A percentile compares a stretch with the other conserved stretches of the same genome.
Evolutionary conservation across 30 jellyfish, hydroid and myxozoan genomes (phyloP).

Genomic region (Morbakka virulenta): DNA sequence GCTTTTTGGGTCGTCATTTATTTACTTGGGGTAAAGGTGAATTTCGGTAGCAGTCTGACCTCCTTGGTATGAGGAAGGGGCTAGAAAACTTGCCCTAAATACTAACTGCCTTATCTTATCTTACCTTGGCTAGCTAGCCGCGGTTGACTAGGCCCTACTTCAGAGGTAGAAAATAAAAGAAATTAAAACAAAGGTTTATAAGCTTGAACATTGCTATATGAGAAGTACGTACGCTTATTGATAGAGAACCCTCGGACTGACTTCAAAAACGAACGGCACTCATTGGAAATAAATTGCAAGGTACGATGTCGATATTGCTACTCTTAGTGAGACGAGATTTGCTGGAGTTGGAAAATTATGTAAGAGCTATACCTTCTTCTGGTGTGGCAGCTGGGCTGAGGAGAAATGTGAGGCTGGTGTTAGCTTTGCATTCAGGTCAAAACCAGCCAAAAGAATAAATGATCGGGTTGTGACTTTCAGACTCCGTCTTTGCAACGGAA

Average conservation of each 20-base stretch:
- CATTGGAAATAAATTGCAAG: not conserved
- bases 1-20: not conserved
- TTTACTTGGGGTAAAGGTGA: not conserved
- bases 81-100: constrained; percentile 27
- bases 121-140: not conserved
- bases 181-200: too few relatives aligned
- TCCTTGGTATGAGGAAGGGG: not conserved
- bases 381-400: not conserved
- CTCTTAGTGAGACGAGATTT: constrained; percentile 3
- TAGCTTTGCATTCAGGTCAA: not conserved
- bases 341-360: not conserved
- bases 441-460: constrained; percentile 1
- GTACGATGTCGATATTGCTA: constrained; percentile 6
- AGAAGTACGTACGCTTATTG: not conserved
- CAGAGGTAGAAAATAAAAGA: too few relatives aligned
- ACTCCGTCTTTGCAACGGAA: constrained; percentile 2
- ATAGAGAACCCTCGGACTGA: not conserved
- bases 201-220: not conserved
- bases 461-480: constrained; percentile 49
- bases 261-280: constrained; percentile 9
- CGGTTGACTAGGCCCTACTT: not conserved
- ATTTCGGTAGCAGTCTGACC: not conserved
- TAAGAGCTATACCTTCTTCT: constrained; percentile 7
- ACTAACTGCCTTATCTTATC: not conserved
- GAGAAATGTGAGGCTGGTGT: constrained; percentile 23